Conservation (phyloP, 2,113 vertebrate genomes). For the Chauna torquata region DNA sequence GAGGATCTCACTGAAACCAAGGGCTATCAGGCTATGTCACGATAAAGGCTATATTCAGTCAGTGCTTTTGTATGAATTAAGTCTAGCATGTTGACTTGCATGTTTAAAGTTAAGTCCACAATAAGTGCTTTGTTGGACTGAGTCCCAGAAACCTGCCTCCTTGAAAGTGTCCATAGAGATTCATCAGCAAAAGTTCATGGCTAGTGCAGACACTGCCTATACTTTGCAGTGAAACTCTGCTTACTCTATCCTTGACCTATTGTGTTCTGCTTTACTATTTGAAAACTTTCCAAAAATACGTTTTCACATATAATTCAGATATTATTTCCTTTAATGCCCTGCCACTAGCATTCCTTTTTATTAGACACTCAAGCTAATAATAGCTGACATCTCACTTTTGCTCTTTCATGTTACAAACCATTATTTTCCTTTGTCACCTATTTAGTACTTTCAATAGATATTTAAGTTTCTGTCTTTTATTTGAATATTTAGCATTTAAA, state of each 20-base stretch:
- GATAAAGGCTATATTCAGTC: slow-evolving; percentile 9
- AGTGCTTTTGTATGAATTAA: background rate
- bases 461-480: background rate
- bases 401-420: background rate
- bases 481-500: background rate
- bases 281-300: background rate
- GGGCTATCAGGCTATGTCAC: background rate
- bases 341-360: background rate
- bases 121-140: slow-evolving; percentile 41
- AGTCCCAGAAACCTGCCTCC: slow-evolving; percentile 12
- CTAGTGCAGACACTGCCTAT: background rate
- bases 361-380: background rate
- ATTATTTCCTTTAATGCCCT: background rate
- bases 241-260: background rate
- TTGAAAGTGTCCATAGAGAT: background rate
- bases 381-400: background rate
- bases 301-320: background rate
- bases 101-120: slow-evolving; percentile 9
- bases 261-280: background rate
- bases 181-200: background rate
- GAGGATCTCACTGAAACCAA: background rate
- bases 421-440: background rate
- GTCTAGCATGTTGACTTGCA: background rate
- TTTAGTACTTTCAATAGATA: background rate
- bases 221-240: background rate